Evolutionary conservation across 2,113 vertebrate genomes (phyloP).

Genomic region (Mesembrinibis cayennensis): DNA sequence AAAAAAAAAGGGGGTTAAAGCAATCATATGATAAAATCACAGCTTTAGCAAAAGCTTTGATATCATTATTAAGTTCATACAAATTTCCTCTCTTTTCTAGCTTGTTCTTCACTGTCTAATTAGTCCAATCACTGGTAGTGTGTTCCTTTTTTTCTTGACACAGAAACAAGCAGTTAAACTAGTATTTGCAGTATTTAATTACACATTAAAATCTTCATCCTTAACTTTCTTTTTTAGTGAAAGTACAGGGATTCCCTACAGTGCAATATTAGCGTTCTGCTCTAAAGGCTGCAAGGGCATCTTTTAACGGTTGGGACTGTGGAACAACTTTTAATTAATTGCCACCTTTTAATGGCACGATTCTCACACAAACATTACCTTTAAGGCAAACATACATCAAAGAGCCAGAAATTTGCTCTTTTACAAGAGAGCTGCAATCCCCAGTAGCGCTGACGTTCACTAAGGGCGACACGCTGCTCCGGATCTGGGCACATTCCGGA

Average conservation of each 20-base stretch:
- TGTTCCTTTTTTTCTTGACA: neutral
- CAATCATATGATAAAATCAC: neutral
- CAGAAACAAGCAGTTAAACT: slow-evolving; percentile 51
- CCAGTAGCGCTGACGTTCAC: neutral
- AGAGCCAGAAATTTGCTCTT: slow-evolving; percentile 10
- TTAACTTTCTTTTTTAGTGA: neutral
- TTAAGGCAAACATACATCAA: slow-evolving; percentile 52
- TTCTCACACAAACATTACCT: slow-evolving; percentile 62
- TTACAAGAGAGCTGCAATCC: neutral
- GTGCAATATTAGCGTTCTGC: neutral
- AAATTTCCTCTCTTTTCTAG: slow-evolving; percentile 55
- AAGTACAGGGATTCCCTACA: slow-evolving; percentile 41
- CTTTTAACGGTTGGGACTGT: neutral
- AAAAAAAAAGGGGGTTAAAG: neutral
- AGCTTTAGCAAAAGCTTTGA: slow-evolving; percentile 37
- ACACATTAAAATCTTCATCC: slow-evolving; percentile 18
- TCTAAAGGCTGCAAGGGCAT: slow-evolving; percentile 23
- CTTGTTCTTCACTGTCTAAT: slow-evolving; percentile 55
- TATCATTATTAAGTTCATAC: slow-evolving; percentile 43
- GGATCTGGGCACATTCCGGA: neutral
- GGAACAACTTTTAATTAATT: slow-evolving; percentile 55
- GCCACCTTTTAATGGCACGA: slow-evolving; percentile 1
- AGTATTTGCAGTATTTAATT: slow-evolving; percentile 42
- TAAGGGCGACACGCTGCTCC: neutral
- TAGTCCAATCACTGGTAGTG: neutral